Conservation (phyloP, 2,113 vertebrate species). For the Maccullochella peelii region DNA sequence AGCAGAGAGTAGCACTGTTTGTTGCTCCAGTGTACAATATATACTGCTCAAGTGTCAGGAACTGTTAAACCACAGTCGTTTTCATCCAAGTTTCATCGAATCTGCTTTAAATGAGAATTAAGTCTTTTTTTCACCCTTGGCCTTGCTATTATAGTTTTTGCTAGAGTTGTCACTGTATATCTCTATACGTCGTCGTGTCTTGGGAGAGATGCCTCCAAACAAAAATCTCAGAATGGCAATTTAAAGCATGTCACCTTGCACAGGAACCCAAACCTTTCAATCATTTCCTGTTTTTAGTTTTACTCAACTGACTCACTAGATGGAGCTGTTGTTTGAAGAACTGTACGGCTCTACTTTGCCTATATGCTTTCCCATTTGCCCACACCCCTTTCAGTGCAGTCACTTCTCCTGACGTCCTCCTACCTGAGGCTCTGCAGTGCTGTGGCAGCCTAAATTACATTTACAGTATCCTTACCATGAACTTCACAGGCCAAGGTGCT, state of each 20-base stretch:
- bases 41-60: background rate
- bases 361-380: background rate
- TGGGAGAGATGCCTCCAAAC: background rate
- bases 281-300: background rate
- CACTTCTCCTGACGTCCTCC: slow-evolving; percentile 8
- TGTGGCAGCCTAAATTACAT: slow-evolving; percentile 7
- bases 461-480: slow-evolving; percentile 5
- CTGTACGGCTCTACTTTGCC: background rate
- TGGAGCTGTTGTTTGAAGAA: slow-evolving; percentile 72
- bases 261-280: background rate
- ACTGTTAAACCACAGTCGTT: background rate
- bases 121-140: background rate
- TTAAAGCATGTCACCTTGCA: slow-evolving; percentile 1
- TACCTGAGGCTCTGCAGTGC: slow-evolving; percentile 41
- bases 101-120: background rate
- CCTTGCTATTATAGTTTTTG: background rate
- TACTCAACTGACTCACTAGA: slow-evolving; percentile 50
- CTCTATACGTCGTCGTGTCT: too few relatives aligned
- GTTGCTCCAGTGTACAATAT: background rate
- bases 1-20: background rate
- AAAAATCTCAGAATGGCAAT: slow-evolving; percentile 7
- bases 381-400: slow-evolving; percentile 45
- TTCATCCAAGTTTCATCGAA: background rate
- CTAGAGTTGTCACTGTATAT: background rate
- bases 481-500: background rate